phyloP scores from a whole-genome alignment of 2,113 vertebrate species.

The Oncorhynchus mykiss region DNA sequence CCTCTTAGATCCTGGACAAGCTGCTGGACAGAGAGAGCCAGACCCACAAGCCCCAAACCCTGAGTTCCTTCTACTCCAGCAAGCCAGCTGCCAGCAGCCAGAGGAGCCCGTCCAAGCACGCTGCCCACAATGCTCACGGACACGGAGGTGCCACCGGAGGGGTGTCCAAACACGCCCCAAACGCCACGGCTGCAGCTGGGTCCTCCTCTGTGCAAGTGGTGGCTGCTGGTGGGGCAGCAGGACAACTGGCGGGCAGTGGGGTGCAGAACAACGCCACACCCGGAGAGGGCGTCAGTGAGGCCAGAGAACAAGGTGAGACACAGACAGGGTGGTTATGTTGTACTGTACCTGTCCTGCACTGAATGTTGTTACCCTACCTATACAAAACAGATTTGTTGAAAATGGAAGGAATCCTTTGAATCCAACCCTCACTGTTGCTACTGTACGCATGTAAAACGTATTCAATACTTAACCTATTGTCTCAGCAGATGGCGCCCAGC shows the following conservation, averaged over 20 bases:
- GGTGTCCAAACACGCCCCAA: conserved; percentile 65
- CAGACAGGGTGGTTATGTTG: background rate
- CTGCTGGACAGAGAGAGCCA: conserved; percentile 95
- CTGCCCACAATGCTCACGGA: conserved; percentile 57
- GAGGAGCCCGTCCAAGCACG: conserved; percentile 95
- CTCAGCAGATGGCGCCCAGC: conserved; percentile 79
- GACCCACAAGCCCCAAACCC: conserved; percentile 98
- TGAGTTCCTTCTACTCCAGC: conserved; percentile 98
- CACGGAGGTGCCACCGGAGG: conserved; percentile 52
- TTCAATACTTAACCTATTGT: background rate
- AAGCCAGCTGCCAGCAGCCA: conserved; percentile 89
- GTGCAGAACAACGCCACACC: conserved; percentile 74
- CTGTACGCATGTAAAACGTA: background rate
- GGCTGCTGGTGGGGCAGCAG: conserved; percentile 54
- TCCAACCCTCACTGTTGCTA: background rate
- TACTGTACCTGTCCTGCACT: background rate
- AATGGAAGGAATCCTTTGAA: background rate
- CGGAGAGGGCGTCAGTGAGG: conserved; percentile 71
- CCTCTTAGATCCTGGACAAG: conserved; percentile 92
- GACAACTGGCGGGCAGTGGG: conserved; percentile 73
- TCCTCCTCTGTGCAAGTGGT: conserved; percentile 59
- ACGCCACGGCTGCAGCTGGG: conserved; percentile 17
- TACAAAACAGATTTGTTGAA: background rate
- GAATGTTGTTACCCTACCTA: background rate
- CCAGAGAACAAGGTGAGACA: conserved; percentile 65